phyloP scores from a whole-genome alignment of 1,140 invertebrate species.

The Antheraea pernyi region DNA sequence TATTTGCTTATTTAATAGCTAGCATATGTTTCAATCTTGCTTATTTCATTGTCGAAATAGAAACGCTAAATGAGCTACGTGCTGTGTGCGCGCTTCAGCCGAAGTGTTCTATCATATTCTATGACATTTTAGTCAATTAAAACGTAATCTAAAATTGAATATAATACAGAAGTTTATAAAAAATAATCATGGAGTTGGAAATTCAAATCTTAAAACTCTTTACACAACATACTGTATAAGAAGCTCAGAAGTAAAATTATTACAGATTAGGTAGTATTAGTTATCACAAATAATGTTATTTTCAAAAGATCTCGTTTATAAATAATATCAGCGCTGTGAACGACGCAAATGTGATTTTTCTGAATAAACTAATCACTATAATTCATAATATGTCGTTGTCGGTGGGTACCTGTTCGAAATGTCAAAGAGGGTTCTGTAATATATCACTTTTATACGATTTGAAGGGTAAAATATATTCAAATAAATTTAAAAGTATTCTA shows the following conservation, averaged over 20 bases:
- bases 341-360: constrained; percentile 17
- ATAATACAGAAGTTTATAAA: no score
- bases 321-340: constrained; percentile 18
- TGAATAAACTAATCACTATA: constrained; percentile 37
- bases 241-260: constrained; percentile 12
- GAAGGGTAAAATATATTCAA: no score
- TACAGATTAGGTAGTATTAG: constrained; percentile 3
- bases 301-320: constrained; percentile 14
- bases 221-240: constrained; percentile 2
- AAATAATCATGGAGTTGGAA: no score
- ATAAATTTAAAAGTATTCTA: no score
- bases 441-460: not conserved
- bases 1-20: no score
- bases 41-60: no score
- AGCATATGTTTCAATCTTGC: no score
- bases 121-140: no score
- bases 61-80: no score
- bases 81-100: no score
- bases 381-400: constrained; percentile 28
- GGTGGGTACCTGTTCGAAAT: not conserved
- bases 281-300: constrained; percentile 11
- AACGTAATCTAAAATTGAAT: no score
- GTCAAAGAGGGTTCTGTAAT: constrained; percentile 7
- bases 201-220: not conserved
- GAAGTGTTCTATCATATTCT: no score